Evolutionary conservation across 1,140 invertebrate genomes (phyloP).

Genomic region (Diabrotica undecimpunctata): DNA sequence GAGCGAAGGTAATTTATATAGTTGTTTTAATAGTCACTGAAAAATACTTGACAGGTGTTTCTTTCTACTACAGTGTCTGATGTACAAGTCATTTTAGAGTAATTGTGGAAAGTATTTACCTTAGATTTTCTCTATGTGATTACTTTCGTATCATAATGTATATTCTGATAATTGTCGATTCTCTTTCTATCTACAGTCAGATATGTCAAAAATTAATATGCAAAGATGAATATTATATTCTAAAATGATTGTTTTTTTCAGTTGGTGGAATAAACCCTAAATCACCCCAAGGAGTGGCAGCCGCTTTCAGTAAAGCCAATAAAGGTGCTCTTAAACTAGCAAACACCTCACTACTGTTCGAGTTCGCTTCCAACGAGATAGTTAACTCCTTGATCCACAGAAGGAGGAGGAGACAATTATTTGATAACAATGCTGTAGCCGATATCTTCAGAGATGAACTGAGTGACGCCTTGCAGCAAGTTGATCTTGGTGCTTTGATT

Average conservation of each 20-base stretch:
- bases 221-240: no score
- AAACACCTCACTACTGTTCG: slow-evolving; percentile 83
- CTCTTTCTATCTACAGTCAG: no score
- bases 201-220: no score
- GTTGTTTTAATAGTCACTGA: background rate
- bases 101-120: no score
- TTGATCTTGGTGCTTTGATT: slow-evolving; percentile 62
- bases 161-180: no score
- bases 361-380: slow-evolving; percentile 82
- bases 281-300: slow-evolving; percentile 79
- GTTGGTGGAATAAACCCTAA: slow-evolving; percentile 76
- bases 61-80: no score
- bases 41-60: no score
- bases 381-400: slow-evolving; percentile 62
- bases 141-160: no score
- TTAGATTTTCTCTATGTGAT: no score
- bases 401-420: slow-evolving; percentile 18
- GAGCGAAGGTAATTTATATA: slow-evolving; percentile 52
- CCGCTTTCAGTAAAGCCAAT: slow-evolving; percentile 84
- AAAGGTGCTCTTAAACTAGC: slow-evolving; percentile 74
- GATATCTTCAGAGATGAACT: slow-evolving; percentile 63
- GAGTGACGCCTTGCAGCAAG: slow-evolving; percentile 67
- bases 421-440: slow-evolving; percentile 46
- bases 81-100: no score
- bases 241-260: slow-evolving; percentile 43